Conservation (phyloP, 2,113 vertebrate species). For the Fregetta grallaria region DNA sequence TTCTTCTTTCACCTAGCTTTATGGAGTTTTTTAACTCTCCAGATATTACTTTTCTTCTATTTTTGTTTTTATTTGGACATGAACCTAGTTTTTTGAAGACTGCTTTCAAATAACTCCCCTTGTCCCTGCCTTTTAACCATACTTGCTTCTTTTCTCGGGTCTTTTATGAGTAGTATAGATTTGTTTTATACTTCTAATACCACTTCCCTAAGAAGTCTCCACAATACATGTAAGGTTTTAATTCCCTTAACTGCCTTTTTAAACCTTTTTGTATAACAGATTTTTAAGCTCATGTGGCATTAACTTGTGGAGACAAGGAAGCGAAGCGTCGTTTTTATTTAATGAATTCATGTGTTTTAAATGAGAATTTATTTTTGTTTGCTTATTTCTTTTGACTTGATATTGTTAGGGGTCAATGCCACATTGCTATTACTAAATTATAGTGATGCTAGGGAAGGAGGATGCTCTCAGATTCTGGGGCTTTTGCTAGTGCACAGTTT, state of each 20-base stretch:
- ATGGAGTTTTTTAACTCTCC: neutral
- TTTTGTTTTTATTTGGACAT: neutral
- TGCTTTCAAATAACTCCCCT: neutral
- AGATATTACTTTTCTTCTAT: neutral
- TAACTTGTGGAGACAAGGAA: neutral
- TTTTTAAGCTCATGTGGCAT: neutral
- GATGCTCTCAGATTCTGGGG: neutral
- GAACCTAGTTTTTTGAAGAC: neutral
- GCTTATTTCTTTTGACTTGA: neutral
- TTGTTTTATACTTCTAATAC: neutral
- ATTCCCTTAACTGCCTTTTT: neutral
- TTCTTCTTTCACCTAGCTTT: neutral
- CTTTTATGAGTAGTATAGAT: neutral
- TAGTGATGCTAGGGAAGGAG: neutral
- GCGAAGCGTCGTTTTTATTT: neutral
- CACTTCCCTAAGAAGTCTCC: neutral
- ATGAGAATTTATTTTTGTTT: neutral
- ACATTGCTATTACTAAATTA: neutral
- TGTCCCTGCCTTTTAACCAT: neutral
- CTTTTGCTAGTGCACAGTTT: neutral
- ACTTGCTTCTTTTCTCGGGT: neutral
- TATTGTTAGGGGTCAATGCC: neutral
- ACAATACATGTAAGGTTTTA: neutral
- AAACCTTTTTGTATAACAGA: neutral
- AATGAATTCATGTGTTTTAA: neutral